Conservation (phyloP, 2,797 vertebrate genomes). For the Coracias cyanogaster region DNA sequence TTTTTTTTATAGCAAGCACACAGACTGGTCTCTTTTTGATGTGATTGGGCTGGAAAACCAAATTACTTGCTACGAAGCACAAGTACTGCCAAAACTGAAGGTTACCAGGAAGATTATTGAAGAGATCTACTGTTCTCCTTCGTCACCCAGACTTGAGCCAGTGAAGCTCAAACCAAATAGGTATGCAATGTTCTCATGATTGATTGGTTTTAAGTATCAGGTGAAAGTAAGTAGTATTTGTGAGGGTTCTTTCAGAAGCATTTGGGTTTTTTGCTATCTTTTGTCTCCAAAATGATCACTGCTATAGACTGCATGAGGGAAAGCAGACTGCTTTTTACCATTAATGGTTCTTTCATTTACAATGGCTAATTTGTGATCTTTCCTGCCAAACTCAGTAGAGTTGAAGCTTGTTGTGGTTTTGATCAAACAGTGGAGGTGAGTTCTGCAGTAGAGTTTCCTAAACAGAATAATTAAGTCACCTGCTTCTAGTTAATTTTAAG, state of each 20-base stretch:
- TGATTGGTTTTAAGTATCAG: background rate
- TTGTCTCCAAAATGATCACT: background rate
- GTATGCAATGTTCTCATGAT: slow-evolving; percentile 65
- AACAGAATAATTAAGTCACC: background rate
- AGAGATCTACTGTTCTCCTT: slow-evolving; percentile 82
- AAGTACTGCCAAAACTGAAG: slow-evolving; percentile 83
- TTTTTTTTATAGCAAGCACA: slow-evolving; percentile 68
- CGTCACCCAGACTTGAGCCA: slow-evolving; percentile 74
- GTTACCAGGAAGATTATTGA: slow-evolving; percentile 86
- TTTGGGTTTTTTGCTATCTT: background rate
- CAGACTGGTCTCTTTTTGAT: slow-evolving; percentile 84
- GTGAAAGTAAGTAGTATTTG: background rate
- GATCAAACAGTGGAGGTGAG: background rate
- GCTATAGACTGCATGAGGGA: background rate
- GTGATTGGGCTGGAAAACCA: slow-evolving; percentile 85
- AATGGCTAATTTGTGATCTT: background rate
- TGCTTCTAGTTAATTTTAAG: background rate
- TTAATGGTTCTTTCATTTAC: background rate
- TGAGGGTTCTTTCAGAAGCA: background rate
- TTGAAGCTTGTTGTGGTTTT: background rate
- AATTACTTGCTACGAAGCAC: slow-evolving; percentile 83
- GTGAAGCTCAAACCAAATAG: slow-evolving; percentile 88
- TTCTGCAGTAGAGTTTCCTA: background rate
- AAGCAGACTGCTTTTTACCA: background rate
- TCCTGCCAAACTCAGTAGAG: background rate